Base-by-base conservation (phyloP, 2,797 vertebrate genomes). In the Hyperoplus immaculatus region DNA sequence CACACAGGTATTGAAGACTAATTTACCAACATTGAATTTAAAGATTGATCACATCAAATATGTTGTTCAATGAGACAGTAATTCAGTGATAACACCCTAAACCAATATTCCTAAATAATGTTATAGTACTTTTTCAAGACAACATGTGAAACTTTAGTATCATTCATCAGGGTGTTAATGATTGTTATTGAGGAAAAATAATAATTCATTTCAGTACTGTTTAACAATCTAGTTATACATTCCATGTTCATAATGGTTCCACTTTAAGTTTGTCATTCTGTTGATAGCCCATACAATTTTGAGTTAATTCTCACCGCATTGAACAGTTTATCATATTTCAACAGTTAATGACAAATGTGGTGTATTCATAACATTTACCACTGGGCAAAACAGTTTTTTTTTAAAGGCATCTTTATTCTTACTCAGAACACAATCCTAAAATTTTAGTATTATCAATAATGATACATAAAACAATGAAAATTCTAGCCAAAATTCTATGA, bases 391-490 rank as follows among this genome's bases (percentile, higher is more conserved):
- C 5, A n/a, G 46, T 50, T 29, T 29, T 29, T 29, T 3, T 29
- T 29, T 29, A 29, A 29, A 39, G 14, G 16, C 58, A 21, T 42
- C 39, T 9, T 18, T 4, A 47, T 7, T n/a, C 7, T 16, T 14
- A 50, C 11, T 14, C 46, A 47, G 10, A 45, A n/a, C 13, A 49
- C 11, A 38, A 50, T 14, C 45, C 11, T 12, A 18, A 38, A n/a
- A 8, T 55, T 12, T 66, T 11, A 38, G 49, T 15, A 29, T 18
- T 43, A 15, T 55, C 10, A 54, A 3, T 49, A 29, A 38, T 15
- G 2, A 54, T 72, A 80, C 14, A 29, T 29, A 29, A 29, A 29
- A 55, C 51, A 55, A 51, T 59, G 8, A 2, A 72, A 77, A 29
- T n/a, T 47, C 3, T 9, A 51, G 12, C 36, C 43, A 54, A 49